These are phyloP conservation scores for Phylloscopus trochiloides DNA, from an alignment of 2,113 vertebrate genomes.

Conservation along the genomic window DNA sequence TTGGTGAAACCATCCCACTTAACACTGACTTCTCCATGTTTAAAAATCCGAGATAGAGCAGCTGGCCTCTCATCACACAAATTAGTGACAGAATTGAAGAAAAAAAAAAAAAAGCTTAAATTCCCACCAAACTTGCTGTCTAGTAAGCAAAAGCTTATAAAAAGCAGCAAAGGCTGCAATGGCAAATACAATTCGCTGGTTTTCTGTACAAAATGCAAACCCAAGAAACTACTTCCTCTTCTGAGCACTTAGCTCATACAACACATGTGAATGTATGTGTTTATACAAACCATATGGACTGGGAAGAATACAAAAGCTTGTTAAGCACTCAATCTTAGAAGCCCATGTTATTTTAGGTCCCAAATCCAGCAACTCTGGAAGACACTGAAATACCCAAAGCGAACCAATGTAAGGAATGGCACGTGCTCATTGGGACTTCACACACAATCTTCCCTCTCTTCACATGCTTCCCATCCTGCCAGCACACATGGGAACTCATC, in stretches of 20 bases:
- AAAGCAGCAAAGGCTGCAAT: not conserved
- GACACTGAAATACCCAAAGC: not conserved
- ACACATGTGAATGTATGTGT: rapidly evolving
- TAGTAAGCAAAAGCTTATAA: not conserved
- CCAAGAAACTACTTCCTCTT: not conserved
- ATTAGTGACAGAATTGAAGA: not conserved
- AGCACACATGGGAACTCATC: rapidly evolving
- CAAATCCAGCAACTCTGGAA: not conserved
- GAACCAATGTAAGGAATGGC: rapidly evolving
- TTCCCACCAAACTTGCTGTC: not conserved
- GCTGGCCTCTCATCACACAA: not conserved
- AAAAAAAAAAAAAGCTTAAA: not conserved
- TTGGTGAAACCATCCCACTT: not conserved
- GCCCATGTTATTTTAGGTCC: not conserved
- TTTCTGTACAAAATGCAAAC: not conserved
- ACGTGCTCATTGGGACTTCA: not conserved
- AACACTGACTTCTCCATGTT: not conserved
- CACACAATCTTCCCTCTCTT: not conserved
- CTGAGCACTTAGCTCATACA: not conserved
- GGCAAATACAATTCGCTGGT: not conserved
- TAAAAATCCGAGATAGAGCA: not conserved
- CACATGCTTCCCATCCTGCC: not conserved
- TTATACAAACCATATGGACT: not conserved
- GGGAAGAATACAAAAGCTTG: not conserved
- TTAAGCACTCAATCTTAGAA: not conserved